Base-by-base conservation (phyloP, 2,113 vertebrate genomes). In the Pelecanoides urinatrix region DNA sequence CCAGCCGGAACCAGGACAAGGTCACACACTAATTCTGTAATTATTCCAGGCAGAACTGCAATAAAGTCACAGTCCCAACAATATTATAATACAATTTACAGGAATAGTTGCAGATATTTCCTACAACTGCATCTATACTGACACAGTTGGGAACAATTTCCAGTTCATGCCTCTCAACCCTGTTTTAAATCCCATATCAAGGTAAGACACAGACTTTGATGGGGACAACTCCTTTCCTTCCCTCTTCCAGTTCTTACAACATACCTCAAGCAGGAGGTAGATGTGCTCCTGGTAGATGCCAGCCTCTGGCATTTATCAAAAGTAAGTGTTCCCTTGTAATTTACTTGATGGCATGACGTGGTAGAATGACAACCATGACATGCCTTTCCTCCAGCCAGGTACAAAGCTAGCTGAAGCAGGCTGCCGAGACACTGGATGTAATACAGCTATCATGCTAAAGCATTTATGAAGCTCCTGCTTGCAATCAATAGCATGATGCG, bases 371-470 rank as follows among this genome's bases (percentile, higher is more conserved):
- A 90, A 70, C 16, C 10, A 22, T 11, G 63, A n/a, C 34, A 29
- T 47, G 32, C 45, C 45, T 86, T 21, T 77, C 26, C 27, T 83
- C 42, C 47, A 77, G 29, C 10, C 0, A 0, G 7, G 14, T 50
- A 38, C 21, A 76, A 66, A 63, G 44, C 38, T 45, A 80, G 22
- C 29, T 59, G 36, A 58, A 78, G 29, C 27, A 82, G 42, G 20
- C n/a, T 88, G 49, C 32, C 3, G 3, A 27, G 53, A 18, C 4
- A 1, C 26, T 65, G 30, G 4, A 72, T 56, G 4, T 34, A 49
- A 40, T 55, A 22, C 11, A 78, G 2, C 66, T 21, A 15, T 72
- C 34, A 10, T 26, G 27, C 49, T 68, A 19, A 55, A 30, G 20
- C 27, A 0, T 72, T 72, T 61, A 49, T 72, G 49, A 85, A 58